Base-by-base conservation (phyloP, 2,888 invertebrate genomes). In the Metallyticus violacea region DNA sequence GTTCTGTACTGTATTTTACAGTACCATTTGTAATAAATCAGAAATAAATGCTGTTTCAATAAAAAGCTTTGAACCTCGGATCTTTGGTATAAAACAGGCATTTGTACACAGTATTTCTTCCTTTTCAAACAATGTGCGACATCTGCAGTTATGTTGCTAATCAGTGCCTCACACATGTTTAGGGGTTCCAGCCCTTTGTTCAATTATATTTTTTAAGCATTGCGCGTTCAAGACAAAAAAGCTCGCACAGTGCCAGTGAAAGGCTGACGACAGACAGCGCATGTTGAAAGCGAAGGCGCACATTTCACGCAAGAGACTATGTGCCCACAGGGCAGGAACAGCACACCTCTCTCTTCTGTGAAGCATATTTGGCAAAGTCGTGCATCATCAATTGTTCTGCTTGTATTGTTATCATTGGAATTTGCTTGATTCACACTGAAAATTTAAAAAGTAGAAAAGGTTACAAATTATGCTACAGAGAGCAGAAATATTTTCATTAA, bases 311-410 rank as follows among this genome's bases (percentile, higher is more conserved):
- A 99, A 85, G 98, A 96, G 86, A 98, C 96, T 90, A 98, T 96
- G 93, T 99, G 99, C 89, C 98, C 97, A 92, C 99, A 99, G 84
- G 99, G 99, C 90, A 99, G 94, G 93, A 99, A 98, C 89, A 97
- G 96, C 88, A 98, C 96, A 89, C 96, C 96, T 89, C 97, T 94
- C 92, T 98, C 97, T 90, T 96, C 95, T 87, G 95, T 96, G 93
- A 96, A 97, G 92, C 99, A 99, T 89, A 99, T 97, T 93, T 97
- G 97, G 93, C 99, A 99, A 89, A 97, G 92, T 90, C 95, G 89
- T 88, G 91, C 91, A 87, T 93, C 92, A 86, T 80, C 85, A 26
- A 79, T 29, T 25, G 30, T 0, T 22, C 40, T 62, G 40, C 40
- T 62, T 62, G 40, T 62, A 62, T 22, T 26, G 6, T 79, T 85